Conservation (phyloP, 2,888 invertebrate genomes). For the Gortyna flavago region DNA sequence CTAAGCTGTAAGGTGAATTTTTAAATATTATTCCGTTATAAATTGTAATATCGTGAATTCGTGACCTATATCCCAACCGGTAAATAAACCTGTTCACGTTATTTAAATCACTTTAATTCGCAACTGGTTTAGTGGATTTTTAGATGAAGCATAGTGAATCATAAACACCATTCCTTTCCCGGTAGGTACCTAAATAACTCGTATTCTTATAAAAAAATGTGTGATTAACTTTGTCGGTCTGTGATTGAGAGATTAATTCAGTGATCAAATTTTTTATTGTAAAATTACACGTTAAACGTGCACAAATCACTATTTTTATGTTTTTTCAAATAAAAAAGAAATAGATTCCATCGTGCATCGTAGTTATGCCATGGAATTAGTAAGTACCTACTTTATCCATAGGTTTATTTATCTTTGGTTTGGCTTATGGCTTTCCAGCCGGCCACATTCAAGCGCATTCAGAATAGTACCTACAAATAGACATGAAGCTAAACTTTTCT, state of each 20-base stretch:
- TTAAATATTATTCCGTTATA: slow-evolving; percentile 46
- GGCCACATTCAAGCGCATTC: neutral
- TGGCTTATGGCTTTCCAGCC: neutral
- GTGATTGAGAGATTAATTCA: neutral
- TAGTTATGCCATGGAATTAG: neutral
- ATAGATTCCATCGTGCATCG: neutral
- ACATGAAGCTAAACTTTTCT: neutral
- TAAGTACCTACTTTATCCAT: neutral
- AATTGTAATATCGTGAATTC: slow-evolving; percentile 16
- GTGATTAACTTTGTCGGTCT: neutral
- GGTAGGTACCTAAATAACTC: neutral
- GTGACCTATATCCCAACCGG: slow-evolving; percentile 62
- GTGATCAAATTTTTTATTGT: neutral
- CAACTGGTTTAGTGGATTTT: slow-evolving; percentile 49
- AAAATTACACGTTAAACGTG: neutral
- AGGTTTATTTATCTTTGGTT: neutral
- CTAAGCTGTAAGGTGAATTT: slow-evolving; percentile 28
- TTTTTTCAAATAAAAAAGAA: neutral
- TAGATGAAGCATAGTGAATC: slow-evolving; percentile 31
- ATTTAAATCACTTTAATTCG: slow-evolving; percentile 34
- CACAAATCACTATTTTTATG: rapidly evolving
- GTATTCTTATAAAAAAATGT: neutral
- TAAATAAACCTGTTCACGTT: slow-evolving; percentile 52
- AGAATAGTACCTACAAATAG: slow-evolving; percentile 12
- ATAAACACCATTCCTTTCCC: slow-evolving; percentile 1